phyloP scores from a whole-genome alignment of 2,888 invertebrate genomes.

The Noctua pronuba region DNA sequence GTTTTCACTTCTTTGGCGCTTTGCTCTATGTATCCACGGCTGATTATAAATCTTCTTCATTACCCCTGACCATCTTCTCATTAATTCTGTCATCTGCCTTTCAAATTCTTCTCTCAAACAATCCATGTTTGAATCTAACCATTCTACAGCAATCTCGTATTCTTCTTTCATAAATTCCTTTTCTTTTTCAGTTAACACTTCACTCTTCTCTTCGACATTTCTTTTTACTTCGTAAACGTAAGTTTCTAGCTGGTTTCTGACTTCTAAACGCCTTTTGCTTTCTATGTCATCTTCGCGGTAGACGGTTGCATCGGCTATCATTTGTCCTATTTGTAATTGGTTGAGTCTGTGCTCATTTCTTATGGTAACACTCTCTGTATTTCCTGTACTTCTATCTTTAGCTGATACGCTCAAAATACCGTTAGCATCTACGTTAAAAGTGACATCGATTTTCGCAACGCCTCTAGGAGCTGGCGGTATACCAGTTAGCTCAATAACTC shows the following conservation, averaged over 20 bases:
- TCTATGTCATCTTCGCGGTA: slow-evolving; percentile 80
- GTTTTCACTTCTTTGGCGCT: slow-evolving; percentile 72
- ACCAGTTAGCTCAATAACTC: slow-evolving; percentile 78
- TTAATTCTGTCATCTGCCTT: slow-evolving; percentile 77
- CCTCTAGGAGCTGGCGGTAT: slow-evolving; percentile 83
- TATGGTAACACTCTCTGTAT: slow-evolving; percentile 74
- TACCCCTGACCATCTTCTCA: slow-evolving; percentile 75
- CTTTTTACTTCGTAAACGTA: slow-evolving; percentile 80
- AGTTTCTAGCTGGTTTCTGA: slow-evolving; percentile 80
- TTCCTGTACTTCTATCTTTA: slow-evolving; percentile 78
- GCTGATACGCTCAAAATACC: slow-evolving; percentile 81
- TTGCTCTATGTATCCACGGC: slow-evolving; percentile 69
- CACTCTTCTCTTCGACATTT: slow-evolving; percentile 71
- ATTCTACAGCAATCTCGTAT: slow-evolving; percentile 74
- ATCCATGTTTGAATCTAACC: slow-evolving; percentile 78
- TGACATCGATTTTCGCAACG: slow-evolving; percentile 79
- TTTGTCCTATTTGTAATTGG: slow-evolving; percentile 75
- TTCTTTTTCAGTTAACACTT: slow-evolving; percentile 71
- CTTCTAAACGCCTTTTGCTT: slow-evolving; percentile 77
- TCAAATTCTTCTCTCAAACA: slow-evolving; percentile 80
- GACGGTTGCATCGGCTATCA: slow-evolving; percentile 78
- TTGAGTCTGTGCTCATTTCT: slow-evolving; percentile 76
- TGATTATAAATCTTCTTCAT: slow-evolving; percentile 73
- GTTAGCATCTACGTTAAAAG: slow-evolving; percentile 80
- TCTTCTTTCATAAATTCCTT: slow-evolving; percentile 73